Evolutionary conservation across 2,888 invertebrate genomes (phyloP).

Genomic region (Dicyrtoma fusca): DNA sequence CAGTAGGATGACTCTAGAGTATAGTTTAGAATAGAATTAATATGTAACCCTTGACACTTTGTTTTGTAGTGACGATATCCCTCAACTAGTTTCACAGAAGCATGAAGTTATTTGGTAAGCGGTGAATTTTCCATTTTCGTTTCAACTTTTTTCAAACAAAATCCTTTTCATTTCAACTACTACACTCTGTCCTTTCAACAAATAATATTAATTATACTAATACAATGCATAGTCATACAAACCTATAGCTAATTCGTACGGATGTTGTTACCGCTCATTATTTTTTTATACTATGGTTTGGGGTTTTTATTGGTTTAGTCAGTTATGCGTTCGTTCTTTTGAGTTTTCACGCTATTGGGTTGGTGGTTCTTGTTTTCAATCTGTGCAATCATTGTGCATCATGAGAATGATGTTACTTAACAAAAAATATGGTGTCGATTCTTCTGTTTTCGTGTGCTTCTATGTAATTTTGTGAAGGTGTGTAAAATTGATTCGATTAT

Average conservation of each 20-base stretch:
- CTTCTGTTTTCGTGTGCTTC: conserved; percentile 28
- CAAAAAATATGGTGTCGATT: too few relatives aligned
- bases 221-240: not conserved
- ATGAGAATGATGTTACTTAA: too few relatives aligned
- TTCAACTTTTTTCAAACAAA: not conserved
- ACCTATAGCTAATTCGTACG: too few relatives aligned
- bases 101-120: conserved; percentile 64
- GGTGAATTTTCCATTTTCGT: conserved; percentile 9
- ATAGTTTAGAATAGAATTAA: conserved; percentile 1
- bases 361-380: not conserved
- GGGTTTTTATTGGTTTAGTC: not conserved
- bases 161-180: not conserved
- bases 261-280: too few relatives aligned
- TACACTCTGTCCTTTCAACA: conserved; percentile 13
- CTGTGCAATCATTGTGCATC: too few relatives aligned
- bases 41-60: conserved; percentile 11
- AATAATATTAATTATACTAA: not conserved
- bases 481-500: conserved; percentile 23
- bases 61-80: conserved; percentile 60
- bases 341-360: too few relatives aligned
- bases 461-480: conserved; percentile 17
- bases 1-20: too few relatives aligned
- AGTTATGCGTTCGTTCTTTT: too few relatives aligned
- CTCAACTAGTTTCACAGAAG: conserved; percentile 63
- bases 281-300: too few relatives aligned